These are phyloP conservation scores for Pseudolaguvia tuberculata DNA, from an alignment of 2,113 vertebrate species.

Conservation along the genomic window DNA sequence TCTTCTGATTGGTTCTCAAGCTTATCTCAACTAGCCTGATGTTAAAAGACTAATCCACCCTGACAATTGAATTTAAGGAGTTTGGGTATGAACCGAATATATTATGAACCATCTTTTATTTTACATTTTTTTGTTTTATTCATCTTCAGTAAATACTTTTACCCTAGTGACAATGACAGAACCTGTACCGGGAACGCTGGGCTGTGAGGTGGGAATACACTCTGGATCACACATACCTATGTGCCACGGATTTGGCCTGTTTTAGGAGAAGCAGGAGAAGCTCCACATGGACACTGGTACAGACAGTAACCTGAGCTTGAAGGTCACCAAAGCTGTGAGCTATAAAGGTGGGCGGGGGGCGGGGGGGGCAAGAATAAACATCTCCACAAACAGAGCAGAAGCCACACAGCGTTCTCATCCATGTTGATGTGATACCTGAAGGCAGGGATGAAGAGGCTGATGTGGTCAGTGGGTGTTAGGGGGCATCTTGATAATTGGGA, in stretches of 20 bases:
- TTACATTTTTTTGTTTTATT: too few species aligned
- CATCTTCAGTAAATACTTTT: not conserved
- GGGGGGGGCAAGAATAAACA: not conserved
- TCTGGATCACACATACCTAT: not conserved
- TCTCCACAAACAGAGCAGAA: not conserved
- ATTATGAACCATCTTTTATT: not conserved
- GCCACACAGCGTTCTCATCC: not conserved
- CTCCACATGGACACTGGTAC: not conserved
- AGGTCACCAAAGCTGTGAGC: slow-evolving; percentile 6
- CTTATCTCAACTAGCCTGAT: slow-evolving; percentile 9
- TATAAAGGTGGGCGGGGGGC: too few species aligned
- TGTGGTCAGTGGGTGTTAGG: not conserved
- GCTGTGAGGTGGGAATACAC: too few species aligned
- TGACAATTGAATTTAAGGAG: slow-evolving; percentile 19
- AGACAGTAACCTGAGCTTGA: slow-evolving; percentile 12
- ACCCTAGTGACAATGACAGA: not conserved
- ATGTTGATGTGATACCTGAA: not conserved
- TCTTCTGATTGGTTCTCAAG: not conserved
- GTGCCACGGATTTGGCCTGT: too few species aligned
- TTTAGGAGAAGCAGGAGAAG: not conserved
- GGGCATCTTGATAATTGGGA: slow-evolving; percentile 16
- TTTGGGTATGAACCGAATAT: slow-evolving; percentile 11
- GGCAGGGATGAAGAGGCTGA: slow-evolving; percentile 8
- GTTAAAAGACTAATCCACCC: slow-evolving; percentile 11
- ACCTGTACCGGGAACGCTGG: not conserved